Evolutionary conservation across 2,797 vertebrate genomes (phyloP), one percentile per base, ranked within the genome.

Genomic region (Gymnothorax reevesii): DNA sequence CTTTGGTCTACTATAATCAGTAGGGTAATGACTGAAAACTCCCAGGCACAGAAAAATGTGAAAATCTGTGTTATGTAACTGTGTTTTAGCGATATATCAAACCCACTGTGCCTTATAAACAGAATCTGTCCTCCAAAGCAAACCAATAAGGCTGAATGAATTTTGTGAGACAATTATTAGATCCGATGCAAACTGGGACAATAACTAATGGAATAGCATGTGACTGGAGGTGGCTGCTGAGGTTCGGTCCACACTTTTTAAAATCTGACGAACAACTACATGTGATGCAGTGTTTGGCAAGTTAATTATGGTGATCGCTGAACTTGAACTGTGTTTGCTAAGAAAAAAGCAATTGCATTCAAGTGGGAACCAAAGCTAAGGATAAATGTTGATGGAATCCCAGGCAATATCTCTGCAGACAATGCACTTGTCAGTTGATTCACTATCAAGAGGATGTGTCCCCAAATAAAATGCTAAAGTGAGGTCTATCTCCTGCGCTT

Each of bases 401-500:
- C 9, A 25, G 64, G 22, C 64, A 69, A 69, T 25, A 69, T 69
- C 64, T 69, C 64, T 25, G 25, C 64, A 25, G 64, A 69, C 64
- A 69, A 69, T n/a, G n/a, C n/a, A 7, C 64, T 25, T 69, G 64
- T 25, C 64, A 7, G 64, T 69, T 69, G 22, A 69, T 69, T 69
- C 64, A 69, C 22, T 69, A 69, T 69, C 64, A 69, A 69, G 64
- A n/a, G 64, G 64, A 69, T 25, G 64, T 69, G 64, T n/a, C 17
- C 64, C 64, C 25, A 69, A 69, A 69, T 69, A 69, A 69, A 69
- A n/a, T 69, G 64, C 64, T 69, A n/a, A n/a, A 69, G 64, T n/a
- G 64, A 69, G 64, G 64, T 8, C 64, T 69, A 69, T 69, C 64
- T 69, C 64, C 64, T 69, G 64, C 22, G 64, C 64, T n/a, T 69